A percentile compares a stretch with the other conserved stretches of the same genome.
Conservation (phyloP, 2,113 vertebrate genomes). For the Passer domesticus region DNA sequence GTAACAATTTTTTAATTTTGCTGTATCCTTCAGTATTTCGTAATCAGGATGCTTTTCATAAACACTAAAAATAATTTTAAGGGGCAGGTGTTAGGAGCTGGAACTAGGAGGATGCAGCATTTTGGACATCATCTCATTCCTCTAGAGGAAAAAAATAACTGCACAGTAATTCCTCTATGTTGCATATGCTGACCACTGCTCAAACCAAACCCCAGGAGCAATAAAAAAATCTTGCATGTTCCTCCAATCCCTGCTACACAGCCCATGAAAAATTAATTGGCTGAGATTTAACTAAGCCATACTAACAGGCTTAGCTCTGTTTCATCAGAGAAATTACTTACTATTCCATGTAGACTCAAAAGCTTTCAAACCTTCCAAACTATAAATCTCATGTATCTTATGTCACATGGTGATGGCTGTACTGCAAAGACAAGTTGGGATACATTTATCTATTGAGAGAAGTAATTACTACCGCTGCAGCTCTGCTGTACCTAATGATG, state of each 20-base stretch:
- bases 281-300: not conserved
- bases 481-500: not conserved
- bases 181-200: not conserved
- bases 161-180: not conserved
- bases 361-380: conserved; percentile 12
- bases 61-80: not conserved
- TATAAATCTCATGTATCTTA: not conserved
- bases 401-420: not conserved
- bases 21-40: not conserved
- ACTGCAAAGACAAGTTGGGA: not conserved
- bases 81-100: not conserved
- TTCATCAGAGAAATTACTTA: not conserved
- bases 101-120: not conserved
- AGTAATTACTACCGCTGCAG: not conserved
- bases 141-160: not conserved
- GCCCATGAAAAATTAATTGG: conserved; percentile 46
- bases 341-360: not conserved
- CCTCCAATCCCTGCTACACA: not conserved
- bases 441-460: not conserved
- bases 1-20: not conserved
- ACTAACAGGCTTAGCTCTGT: not conserved
- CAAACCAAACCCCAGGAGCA: not conserved
- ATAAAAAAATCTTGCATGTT: not conserved
- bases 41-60: not conserved
- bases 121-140: not conserved